Base-by-base conservation (phyloP, 2,113 vertebrate genomes). In the Phaethon lepturus region DNA sequence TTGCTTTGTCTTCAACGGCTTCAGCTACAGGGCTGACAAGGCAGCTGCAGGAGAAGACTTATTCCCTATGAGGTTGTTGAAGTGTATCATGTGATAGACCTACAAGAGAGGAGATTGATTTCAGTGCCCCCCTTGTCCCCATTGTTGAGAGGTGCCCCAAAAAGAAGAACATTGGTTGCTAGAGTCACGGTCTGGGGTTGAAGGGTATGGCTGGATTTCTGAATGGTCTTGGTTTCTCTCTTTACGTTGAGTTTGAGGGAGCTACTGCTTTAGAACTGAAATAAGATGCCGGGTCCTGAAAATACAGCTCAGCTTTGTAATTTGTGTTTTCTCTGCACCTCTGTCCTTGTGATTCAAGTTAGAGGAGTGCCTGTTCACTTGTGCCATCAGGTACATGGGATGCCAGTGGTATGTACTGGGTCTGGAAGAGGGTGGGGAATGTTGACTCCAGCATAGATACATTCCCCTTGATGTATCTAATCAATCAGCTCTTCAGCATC, bases 391-490 rank as follows among this genome's bases (percentile, higher is more conserved):
- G 12, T 59, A 16, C 5, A 0, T 6, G 13, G 64, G n/a, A 23
- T 72, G 44, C 23, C 50, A 38, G 14, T 24, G 47, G 23, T 18
- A 24, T 18, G 12, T 40, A 1, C 17, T 67, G n/a, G 33, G 13
- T 71, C 60, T 81, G 76, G 69, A 91, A 85, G 72, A 13, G 0
- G 0, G 31, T 4, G 67, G 42, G 52, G 38, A 84, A 12, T 0
- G 1, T 40, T 69, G 71, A 29, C 19, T 44, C 35, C 12, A 55
- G 35, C 16, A 4, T 16, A 35, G 52, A 26, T 35, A 50, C 28
- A 10, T 50, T 82, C 44, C 12, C 31, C 44, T 56, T 52, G 13
- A 33, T 11, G 12, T 38, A 66, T 35, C 8, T 26, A 7, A 11
- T 33, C 17, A 10, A 24, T n/a, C 63, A 52, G 11, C 44, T 76